These are phyloP conservation scores for Chaetura pelagica DNA, from an alignment of 2,113 vertebrate species.

Conservation along the genomic window DNA sequence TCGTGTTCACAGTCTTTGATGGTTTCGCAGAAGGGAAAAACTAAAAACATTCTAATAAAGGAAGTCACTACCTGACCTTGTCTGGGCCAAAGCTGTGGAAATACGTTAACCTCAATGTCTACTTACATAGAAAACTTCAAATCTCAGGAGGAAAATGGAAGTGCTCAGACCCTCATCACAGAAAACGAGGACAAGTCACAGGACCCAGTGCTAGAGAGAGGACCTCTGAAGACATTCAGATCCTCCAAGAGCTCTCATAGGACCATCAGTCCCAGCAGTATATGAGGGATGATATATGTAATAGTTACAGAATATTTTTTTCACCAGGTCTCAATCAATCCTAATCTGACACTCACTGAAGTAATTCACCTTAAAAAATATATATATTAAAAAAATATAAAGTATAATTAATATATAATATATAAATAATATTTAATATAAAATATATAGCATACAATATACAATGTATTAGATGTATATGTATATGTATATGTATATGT, in stretches of 20 bases:
- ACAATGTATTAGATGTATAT: too few species aligned
- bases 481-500: too few species aligned
- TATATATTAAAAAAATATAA: too few species aligned
- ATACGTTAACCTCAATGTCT: not conserved
- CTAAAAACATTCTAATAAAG: not conserved
- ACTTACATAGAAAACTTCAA: not conserved
- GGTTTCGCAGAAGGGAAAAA: not conserved
- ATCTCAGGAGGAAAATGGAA: not conserved
- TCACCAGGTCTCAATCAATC: not conserved
- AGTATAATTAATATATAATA: too few species aligned
- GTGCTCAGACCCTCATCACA: not conserved
- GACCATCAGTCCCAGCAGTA: not conserved
- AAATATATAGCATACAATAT: too few species aligned
- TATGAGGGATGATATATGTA: not conserved
- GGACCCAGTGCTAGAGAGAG: not conserved
- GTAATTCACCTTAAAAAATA: not conserved
- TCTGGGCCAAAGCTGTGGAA: not conserved
- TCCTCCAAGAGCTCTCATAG: not conserved
- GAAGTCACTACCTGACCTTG: not conserved
- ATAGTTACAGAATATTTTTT: not conserved
- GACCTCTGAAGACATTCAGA: not conserved
- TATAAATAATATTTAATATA: too few species aligned
- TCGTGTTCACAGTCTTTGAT: not conserved
- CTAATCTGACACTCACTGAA: not conserved
- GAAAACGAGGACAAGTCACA: not conserved